These are phyloP conservation scores for Eublepharis macularius DNA, from an alignment of 2,113 vertebrate genomes.

Conservation along the genomic window DNA sequence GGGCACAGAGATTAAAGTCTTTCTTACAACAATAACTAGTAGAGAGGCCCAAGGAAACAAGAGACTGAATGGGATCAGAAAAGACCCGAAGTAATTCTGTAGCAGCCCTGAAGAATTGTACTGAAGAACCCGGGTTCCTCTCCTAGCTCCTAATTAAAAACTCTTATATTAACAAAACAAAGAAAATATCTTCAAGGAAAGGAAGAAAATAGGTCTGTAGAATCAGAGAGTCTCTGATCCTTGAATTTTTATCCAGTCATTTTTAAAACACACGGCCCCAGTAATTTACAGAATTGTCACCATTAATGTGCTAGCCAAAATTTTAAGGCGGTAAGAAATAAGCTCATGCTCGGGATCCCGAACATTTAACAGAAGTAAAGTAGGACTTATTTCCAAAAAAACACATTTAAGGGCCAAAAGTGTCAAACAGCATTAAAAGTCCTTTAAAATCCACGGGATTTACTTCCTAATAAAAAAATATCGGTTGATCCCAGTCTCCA, in stretches of 20 bases:
- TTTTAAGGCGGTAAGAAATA: background rate
- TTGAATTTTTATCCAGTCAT: too few species aligned
- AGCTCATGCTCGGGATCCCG: background rate
- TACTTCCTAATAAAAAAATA: background rate
- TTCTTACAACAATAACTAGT: background rate
- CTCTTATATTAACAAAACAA: background rate
- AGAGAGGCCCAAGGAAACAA: background rate
- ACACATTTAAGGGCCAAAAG: background rate
- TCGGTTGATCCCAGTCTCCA: background rate
- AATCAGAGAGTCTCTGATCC: too few species aligned
- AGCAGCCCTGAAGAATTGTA: too few species aligned
- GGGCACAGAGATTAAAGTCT: background rate
- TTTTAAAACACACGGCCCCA: background rate
- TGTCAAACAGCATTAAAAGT: background rate
- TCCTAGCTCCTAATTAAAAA: background rate
- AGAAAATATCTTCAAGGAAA: background rate
- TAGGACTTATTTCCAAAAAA: background rate
- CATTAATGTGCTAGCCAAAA: background rate
- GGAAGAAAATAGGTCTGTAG: background rate
- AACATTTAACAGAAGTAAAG: background rate
- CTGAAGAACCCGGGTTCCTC: background rate
- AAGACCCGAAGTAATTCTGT: background rate
- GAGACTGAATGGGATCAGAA: too few species aligned
- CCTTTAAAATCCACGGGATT: background rate
- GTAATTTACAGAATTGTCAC: too few species aligned